These are phyloP conservation scores for Chaetodon trifasciatus DNA, from an alignment of 2,797 vertebrate genomes.

Conservation along the genomic window DNA sequence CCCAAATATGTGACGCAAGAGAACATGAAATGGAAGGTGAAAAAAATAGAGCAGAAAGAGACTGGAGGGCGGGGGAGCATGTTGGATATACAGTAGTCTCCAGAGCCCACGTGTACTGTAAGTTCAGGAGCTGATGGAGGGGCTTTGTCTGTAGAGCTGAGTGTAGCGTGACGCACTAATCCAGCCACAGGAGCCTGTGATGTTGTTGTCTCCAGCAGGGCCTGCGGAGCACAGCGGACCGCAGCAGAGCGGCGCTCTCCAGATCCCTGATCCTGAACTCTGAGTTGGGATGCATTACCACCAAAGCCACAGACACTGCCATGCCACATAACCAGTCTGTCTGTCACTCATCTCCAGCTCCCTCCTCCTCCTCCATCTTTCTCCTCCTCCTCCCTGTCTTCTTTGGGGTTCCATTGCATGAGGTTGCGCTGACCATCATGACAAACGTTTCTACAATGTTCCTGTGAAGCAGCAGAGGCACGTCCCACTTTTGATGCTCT, in stretches of 20 bases:
- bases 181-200: conserved; percentile 32
- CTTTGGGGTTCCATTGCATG: conserved; percentile 33
- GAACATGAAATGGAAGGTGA: conserved; percentile 35
- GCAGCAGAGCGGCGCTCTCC: conserved; percentile 48
- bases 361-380: neutral
- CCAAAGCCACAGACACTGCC: conserved; percentile 60
- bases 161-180: conserved; percentile 37
- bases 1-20: conserved; percentile 55
- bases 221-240: conserved; percentile 81
- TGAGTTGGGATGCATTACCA: conserved; percentile 52
- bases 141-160: conserved; percentile 7
- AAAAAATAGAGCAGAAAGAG: conserved; percentile 23
- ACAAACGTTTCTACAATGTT: conserved; percentile 48
- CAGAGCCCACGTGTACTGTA: conserved; percentile 44
- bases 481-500: conserved; percentile 2
- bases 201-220: conserved; percentile 74
- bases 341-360: conserved; percentile 36
- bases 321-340: conserved; percentile 50
- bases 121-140: conserved; percentile 36
- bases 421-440: conserved; percentile 32
- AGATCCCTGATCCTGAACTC: conserved; percentile 71
- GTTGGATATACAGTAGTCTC: conserved; percentile 30
- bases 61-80: conserved; percentile 17
- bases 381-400: conserved; percentile 29
- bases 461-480: conserved; percentile 8